These are phyloP conservation scores for Galago senegalensis DNA, from an alignment of 2,797 vertebrate species.

Conservation along the genomic window DNA sequence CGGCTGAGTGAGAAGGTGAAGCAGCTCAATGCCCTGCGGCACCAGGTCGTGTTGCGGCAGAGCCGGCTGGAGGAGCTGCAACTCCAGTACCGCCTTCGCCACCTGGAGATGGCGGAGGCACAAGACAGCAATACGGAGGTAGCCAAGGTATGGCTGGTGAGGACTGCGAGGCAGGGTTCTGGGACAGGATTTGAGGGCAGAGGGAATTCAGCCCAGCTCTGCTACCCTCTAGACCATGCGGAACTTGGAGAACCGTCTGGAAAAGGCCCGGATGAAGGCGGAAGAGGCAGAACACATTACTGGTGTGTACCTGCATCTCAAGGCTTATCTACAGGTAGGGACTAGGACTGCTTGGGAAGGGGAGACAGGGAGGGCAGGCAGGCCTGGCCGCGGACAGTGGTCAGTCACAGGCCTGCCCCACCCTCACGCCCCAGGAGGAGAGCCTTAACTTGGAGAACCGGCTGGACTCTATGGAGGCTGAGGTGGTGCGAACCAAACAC, in stretches of 20 bases:
- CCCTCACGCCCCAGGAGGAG: slow-evolving; percentile 90
- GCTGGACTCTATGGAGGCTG: slow-evolving; percentile 91
- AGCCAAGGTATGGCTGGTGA: slow-evolving; percentile 87
- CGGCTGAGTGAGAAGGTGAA: slow-evolving; percentile 91
- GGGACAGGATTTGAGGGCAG: fast-evolving
- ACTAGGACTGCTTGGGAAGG: fast-evolving
- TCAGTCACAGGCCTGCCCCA: neutral
- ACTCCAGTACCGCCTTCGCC: slow-evolving; percentile 85
- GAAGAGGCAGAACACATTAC: slow-evolving; percentile 92
- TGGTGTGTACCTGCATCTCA: slow-evolving; percentile 91
- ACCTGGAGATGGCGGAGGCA: slow-evolving; percentile 65
- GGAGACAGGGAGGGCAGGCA: neutral
- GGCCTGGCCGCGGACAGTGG: neutral
- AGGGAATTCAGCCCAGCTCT: neutral
- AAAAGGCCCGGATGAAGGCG: slow-evolving; percentile 93
- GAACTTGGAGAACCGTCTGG: slow-evolving; percentile 93
- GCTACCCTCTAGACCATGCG: slow-evolving; percentile 89
- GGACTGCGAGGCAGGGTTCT: too few species aligned
- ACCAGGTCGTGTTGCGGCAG: slow-evolving; percentile 87
- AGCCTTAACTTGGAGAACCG: slow-evolving; percentile 91
- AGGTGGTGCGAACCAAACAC: slow-evolving; percentile 89
- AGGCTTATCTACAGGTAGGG: slow-evolving; percentile 92
- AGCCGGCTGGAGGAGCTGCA: slow-evolving; percentile 88
- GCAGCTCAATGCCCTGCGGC: slow-evolving; percentile 91
- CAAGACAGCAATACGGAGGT: slow-evolving; percentile 83